Percentiles rank a stretch among this genome's conserved stretches.
phyloP scores from a whole-genome alignment of 64 coral and sea anemone genomes.

The Stichodactyla helianthus region DNA sequence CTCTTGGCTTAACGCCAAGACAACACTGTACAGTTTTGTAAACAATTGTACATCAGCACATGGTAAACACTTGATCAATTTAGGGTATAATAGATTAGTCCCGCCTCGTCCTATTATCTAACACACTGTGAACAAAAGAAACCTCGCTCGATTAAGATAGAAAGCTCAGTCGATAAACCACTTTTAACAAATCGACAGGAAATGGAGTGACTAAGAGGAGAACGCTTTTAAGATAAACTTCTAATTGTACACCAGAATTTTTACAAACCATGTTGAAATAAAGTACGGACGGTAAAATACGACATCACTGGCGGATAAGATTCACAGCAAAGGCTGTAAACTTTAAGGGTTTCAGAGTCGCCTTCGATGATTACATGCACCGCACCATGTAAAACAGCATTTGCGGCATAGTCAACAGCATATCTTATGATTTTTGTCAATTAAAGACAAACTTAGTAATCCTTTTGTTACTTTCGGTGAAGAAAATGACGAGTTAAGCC shows the following conservation, averaged over 20 bases:
- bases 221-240: too few species aligned
- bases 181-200: neutral
- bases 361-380: neutral
- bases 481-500: neutral
- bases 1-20: neutral
- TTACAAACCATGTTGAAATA: neutral
- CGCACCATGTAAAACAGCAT: neutral
- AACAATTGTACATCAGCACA: conserved; percentile 9
- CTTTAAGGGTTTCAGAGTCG: neutral
- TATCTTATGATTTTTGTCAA: neutral
- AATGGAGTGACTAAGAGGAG: too few species aligned
- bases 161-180: neutral
- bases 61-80: conserved; percentile 12
- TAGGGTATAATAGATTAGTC: neutral
- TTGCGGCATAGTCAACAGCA: neutral
- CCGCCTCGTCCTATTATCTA: neutral
- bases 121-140: neutral
- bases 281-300: neutral
- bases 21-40: neutral
- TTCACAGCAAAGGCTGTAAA: neutral
- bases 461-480: neutral
- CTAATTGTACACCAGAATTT: neutral
- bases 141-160: neutral
- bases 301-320: neutral
- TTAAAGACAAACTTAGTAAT: neutral